Evolutionary conservation across 2,113 vertebrate species (phyloP), one percentile per base, ranked within the genome.

Genomic region (Bungarus multicinctus): DNA sequence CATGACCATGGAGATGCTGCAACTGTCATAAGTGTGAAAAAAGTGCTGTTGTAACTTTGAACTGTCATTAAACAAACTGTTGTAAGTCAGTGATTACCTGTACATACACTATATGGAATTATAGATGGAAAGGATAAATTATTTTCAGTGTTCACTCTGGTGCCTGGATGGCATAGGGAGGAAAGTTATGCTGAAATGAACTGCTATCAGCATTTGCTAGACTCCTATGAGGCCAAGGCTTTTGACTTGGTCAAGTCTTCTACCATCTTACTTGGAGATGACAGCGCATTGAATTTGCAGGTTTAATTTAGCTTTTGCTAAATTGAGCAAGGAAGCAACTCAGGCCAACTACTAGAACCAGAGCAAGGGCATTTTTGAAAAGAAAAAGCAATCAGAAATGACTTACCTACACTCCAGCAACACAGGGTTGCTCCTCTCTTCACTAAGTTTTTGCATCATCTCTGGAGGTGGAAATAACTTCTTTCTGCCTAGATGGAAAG

Each of bases 361-460:
- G 20, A 53, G 54, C 8, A 57, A 45, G 8, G 25, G 27, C 10
- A n/a, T 55, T 91, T 60, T 58, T 27, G 0, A 11, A 12, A 5
- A 45, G 27, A 55, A 57, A 5, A 58, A 4, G 0, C 11, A 1
- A 6, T 22, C 0, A 0, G 1, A 5, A 30, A 58, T 85, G 0
- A 39, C 95, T 90, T 57, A 94, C 96, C 95, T 93, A 93, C 57
- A 93, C 57, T 94, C 47, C 91, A 85, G 5, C 1, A 91, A 43
- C 0, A 9, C 22, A 2, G 93, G 50, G 50, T 93, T 86, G 45
- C 86, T 55, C 12, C 89, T 69, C 64, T 47, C 91, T 16, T 94
- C 93, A 27, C 6, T 30, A 0, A 89, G 39, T 50, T 91, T 88
- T 2, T 30, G 34, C 0, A 0, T 6, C 0, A 11, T 6, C 9